Percentiles rank a stretch among this genome's conserved stretches.
phyloP scores from a whole-genome alignment of 1,140 invertebrate species.

The Phthorimaea operculella region DNA sequence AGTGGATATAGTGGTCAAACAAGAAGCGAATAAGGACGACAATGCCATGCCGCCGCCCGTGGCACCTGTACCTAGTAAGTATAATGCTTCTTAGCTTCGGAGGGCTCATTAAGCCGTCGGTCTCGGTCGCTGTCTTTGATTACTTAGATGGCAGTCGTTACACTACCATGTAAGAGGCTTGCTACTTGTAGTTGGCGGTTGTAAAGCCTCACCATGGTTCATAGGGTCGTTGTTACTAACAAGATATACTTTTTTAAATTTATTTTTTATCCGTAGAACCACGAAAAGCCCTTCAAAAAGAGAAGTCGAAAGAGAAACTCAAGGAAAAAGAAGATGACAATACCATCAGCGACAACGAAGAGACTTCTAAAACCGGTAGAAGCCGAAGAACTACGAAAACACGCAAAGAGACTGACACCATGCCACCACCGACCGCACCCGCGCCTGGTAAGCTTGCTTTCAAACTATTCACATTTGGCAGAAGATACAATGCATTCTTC shows the following conservation, averaged over 20 bases:
- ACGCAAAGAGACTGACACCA: background rate
- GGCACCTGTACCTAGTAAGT: slow-evolving; percentile 42
- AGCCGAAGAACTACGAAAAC: background rate
- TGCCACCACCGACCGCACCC: background rate
- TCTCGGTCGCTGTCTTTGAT: no score
- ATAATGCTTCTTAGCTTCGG: no score
- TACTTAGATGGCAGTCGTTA: no score
- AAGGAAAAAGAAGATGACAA: background rate
- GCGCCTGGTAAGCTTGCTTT: background rate
- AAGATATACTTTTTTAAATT: no score
- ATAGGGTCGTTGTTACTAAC: no score
- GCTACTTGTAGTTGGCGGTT: no score
- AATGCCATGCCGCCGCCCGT: slow-evolving; percentile 47
- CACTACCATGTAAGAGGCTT: no score
- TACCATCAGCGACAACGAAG: background rate
- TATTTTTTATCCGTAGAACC: slow-evolving; percentile 23
- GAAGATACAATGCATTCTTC: no score
- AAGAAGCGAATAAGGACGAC: slow-evolving; percentile 32
- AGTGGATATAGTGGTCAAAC: slow-evolving; percentile 29
- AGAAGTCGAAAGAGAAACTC: slow-evolving; percentile 24
- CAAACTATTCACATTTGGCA: no score
- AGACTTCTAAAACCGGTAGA: background rate
- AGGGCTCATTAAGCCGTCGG: no score
- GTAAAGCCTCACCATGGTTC: no score
- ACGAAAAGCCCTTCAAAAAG: slow-evolving; percentile 30